Evolutionary conservation across 2,797 vertebrate genomes (phyloP), one percentile per base, ranked within the genome.

Genomic region (Furcifer pardalis): DNA sequence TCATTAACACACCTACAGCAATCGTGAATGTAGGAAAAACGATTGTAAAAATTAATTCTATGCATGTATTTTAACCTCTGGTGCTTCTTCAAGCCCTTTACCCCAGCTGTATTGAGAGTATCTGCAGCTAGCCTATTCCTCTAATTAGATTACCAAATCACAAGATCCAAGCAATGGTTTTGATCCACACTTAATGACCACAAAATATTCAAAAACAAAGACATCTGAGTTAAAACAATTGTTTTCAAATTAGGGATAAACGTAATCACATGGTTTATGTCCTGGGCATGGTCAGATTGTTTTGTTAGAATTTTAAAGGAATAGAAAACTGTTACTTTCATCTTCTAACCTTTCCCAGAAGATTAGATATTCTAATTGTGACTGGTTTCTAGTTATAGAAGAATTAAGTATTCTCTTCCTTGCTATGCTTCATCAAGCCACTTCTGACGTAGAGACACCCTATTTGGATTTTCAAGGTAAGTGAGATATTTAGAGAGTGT

Each of bases 1-100:
- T 76, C 82, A 40, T 68, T 30, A 60, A 83, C 35, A 40, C 82
- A 83, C n/a, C 82, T 83, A 66, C 35, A 37, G 19, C 65, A 66
- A 74, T 49, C 7, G 7, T 49, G 42, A 75, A 7, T 82, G 63
- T 75, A 83, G 23, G 52, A 66, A 9, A n/a, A 46, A 68, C n/a
- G 52, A 13, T 80, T 69, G 2, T 37, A 69, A 7, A 59, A 49
- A 74, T 63, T 4, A 32, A 62, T 82, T 82, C 46, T 46, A 82
- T 74, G 60, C 40, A 63, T 35, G 32, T 79, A 66, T 79, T 32
- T 32, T 4, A 46, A n/a, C 15, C 19, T 2, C 19, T 79, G 19
- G 5, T 65, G 15, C 13, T 35, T 46, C n/a, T 79, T 79, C 30
- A 65, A 32, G 30, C n/a, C 1, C 30, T 4, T 13, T 27, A 40